Evolutionary conservation across 2,797 vertebrate species (phyloP).

Genomic region (Capromys pilorides): DNA sequence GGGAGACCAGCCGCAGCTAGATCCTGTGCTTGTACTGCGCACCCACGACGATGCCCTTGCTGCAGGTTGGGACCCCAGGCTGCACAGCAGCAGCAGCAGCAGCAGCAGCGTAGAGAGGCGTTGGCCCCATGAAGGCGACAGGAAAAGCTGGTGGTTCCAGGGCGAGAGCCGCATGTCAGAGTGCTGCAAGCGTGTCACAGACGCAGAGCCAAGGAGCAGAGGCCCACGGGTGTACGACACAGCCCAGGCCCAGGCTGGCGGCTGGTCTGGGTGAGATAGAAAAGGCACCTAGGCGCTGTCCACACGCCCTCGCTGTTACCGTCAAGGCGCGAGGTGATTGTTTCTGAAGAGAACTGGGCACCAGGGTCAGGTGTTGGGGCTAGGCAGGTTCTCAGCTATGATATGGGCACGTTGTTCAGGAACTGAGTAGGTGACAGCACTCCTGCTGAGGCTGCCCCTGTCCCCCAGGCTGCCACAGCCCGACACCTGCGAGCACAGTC

Average conservation of each 20-base stretch:
- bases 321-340: neutral
- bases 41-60: neutral
- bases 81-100: neutral
- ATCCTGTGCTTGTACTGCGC: neutral
- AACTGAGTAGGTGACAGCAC: neutral
- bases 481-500: neutral
- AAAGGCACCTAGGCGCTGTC: too few relatives aligned
- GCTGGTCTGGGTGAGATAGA: too few relatives aligned
- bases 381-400: neutral
- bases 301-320: neutral
- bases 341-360: neutral
- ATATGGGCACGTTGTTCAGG: neutral
- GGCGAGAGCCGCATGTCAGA: neutral
- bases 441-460: neutral
- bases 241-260: neutral
- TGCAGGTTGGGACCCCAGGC: neutral
- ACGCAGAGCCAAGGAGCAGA: neutral
- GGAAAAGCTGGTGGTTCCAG: neutral
- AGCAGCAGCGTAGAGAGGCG: neutral
- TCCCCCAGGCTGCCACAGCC: neutral
- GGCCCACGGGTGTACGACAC: neutral
- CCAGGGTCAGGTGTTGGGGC: neutral
- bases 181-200: neutral
- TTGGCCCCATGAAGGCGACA: neutral
- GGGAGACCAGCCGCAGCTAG: neutral